A percentile compares a stretch with the other conserved stretches of the same genome.
These are phyloP conservation scores for Euleptes europaea DNA, from an alignment of 2,113 vertebrate genomes.

Conservation along the genomic window DNA sequence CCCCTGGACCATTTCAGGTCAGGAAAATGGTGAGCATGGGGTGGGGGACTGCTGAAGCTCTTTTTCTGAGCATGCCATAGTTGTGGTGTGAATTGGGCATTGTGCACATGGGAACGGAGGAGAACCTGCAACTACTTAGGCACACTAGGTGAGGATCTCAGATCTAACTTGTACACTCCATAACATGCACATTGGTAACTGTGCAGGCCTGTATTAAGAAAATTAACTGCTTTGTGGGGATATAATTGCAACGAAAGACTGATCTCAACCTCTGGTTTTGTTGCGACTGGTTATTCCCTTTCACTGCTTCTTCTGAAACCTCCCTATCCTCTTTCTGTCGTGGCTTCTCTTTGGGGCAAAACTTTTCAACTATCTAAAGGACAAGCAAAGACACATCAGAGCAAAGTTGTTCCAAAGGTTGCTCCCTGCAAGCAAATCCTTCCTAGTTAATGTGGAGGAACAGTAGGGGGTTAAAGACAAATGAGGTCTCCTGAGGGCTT, in stretches of 20 bases:
- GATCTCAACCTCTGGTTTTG: not conserved
- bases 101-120: no score
- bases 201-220: no score
- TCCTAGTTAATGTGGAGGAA: not conserved
- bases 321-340: not conserved
- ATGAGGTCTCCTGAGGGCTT: constrained; percentile 26
- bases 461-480: constrained; percentile 29
- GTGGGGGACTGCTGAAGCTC: no score
- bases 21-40: no score
- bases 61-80: no score
- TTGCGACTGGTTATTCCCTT: not conserved
- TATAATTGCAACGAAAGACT: not conserved
- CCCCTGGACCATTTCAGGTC: no score
- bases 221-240: no score
- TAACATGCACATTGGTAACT: no score
- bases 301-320: not conserved
- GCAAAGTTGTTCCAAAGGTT: not conserved
- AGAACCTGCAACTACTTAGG: no score
- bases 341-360: not conserved
- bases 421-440: not conserved
- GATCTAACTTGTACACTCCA: no score
- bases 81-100: no score
- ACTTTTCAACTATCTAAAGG: not conserved
- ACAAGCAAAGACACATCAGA: not conserved
- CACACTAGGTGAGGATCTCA: no score